Evolutionary conservation across 2,888 invertebrate species (phyloP).

Genomic region (Nematopogon swammerdamellus): DNA sequence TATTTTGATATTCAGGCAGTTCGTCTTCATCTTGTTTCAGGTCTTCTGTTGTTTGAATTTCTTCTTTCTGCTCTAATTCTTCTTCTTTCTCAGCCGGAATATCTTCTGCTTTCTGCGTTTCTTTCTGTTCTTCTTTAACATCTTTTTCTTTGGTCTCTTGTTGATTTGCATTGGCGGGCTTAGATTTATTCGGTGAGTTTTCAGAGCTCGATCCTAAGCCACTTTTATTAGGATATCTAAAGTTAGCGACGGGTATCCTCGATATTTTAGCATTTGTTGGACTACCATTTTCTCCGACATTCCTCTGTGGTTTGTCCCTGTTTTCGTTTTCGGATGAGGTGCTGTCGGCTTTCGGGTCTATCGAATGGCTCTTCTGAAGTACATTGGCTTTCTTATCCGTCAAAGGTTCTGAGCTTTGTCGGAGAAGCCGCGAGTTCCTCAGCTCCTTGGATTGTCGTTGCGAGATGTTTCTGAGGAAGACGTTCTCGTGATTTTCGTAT

Average conservation of each 20-base stretch:
- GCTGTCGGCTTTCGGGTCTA: constrained; percentile 29
- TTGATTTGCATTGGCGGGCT: constrained; percentile 1
- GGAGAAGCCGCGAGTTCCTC: constrained; percentile 28
- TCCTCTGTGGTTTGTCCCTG: constrained; percentile 11
- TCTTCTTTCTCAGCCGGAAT: constrained; percentile 13
- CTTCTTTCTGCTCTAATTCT: constrained; percentile 13
- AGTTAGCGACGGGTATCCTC: constrained; percentile 45
- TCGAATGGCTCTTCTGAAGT: constrained; percentile 38
- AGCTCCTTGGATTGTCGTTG: constrained; percentile 40
- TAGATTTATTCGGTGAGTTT: constrained; percentile 29
- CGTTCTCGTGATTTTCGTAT: constrained; percentile 45
- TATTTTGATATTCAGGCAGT: constrained; percentile 40
- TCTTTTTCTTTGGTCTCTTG: not conserved
- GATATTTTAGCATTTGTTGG: constrained; percentile 24
- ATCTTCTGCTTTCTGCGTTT: not conserved
- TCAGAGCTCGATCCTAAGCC: constrained; percentile 30
- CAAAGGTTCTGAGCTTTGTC: constrained; percentile 43
- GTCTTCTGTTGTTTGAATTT: constrained; percentile 6
- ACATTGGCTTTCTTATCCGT: constrained; percentile 27
- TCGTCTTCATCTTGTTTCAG: constrained; percentile 16
- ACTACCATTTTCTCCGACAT: constrained; percentile 20
- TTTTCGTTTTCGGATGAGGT: constrained; percentile 5
- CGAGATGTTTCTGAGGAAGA: constrained; percentile 39
- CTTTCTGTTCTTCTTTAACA: not conserved
- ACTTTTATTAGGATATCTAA: constrained; percentile 40